These are phyloP conservation scores for Amblyjoppa fuscipennis DNA, from an alignment of 2,888 invertebrate genomes.

Conservation along the genomic window DNA sequence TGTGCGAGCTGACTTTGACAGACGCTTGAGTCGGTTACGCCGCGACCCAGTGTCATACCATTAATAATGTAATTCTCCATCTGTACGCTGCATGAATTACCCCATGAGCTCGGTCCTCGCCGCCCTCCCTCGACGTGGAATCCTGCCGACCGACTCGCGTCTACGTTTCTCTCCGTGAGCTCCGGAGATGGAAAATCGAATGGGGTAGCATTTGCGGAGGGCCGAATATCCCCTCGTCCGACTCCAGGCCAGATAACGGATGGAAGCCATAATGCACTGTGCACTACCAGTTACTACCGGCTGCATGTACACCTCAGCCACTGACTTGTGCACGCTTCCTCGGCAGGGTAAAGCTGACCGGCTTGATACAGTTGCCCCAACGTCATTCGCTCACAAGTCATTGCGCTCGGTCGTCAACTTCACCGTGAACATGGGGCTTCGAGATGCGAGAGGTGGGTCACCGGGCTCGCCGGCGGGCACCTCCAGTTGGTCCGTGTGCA, in stretches of 20 bases:
- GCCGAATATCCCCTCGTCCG: background rate
- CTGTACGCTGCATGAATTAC: background rate
- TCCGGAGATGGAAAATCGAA: constrained; percentile 41
- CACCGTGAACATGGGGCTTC: background rate
- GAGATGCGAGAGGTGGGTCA: constrained; percentile 32
- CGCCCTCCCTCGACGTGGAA: background rate
- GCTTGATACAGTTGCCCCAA: constrained; percentile 18
- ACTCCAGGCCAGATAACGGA: constrained; percentile 42
- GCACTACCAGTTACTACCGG: constrained; percentile 27
- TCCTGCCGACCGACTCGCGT: background rate
- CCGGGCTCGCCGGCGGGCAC: constrained; percentile 41
- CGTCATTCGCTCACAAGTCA: background rate
- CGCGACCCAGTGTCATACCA: constrained; percentile 2
- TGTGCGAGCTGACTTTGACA: background rate
- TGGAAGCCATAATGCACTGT: constrained; percentile 38
- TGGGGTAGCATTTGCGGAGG: constrained; percentile 19
- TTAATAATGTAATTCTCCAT: constrained; percentile 19
- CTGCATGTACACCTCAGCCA: constrained; percentile 21
- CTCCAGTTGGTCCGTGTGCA: constrained; percentile 47
- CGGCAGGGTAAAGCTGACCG: constrained; percentile 30
- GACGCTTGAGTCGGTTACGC: background rate
- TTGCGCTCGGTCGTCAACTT: constrained; percentile 15
- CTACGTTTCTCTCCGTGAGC: background rate
- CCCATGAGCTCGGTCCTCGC: background rate
- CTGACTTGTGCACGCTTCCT: constrained; percentile 19